Evolutionary conservation across 2,797 vertebrate species (phyloP), one percentile per base, ranked within the genome.

Genomic region (Channa striata): DNA sequence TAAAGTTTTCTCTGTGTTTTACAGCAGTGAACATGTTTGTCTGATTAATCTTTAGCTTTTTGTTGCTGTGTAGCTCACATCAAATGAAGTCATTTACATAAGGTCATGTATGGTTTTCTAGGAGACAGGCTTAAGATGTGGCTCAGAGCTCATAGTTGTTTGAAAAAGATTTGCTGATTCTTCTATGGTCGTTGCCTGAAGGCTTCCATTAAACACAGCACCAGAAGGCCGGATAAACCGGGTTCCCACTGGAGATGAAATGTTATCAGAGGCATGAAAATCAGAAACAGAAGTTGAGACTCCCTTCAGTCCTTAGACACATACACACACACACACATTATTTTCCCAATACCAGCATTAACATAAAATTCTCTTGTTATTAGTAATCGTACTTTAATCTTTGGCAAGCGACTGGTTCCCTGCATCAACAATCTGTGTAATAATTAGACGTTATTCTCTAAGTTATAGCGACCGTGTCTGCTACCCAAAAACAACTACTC

Each of bases 211-310:
- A 73, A 81, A 65, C 46, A 50, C 34, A 62, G 61, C 68, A 83
- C 71, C 34, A 25, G 74, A 90, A 84, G 78, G 74, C 72, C 2
- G 60, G 81, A 78, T 77, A 78, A 88, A 78, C 65, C 70, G 63
- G 72, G 79, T 77, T 84, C 64, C 81, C n/a, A 37, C 60, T 71
- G 62, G 65, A 86, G 66, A 87, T 80, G 72, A 86, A 87, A 87
- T 83, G 71, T 82, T 83, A 74, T 85, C 80, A 61, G 60, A 82
- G 64, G 58, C 62, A 50, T 42, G 71, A 48, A 87, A 86, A 87
- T 87, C 69, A 70, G 81, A 91, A 82, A 66, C 84, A 90, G 82
- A 84, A 77, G 64, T 52, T 71, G 14, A 74, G 63, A 71, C 58
- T 56, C n/a, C 19, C 21, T 33, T 48, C 52, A 49, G 11, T 17